Base-by-base conservation (phyloP, 2,797 vertebrate species). In the Sebastes matsubarae region DNA sequence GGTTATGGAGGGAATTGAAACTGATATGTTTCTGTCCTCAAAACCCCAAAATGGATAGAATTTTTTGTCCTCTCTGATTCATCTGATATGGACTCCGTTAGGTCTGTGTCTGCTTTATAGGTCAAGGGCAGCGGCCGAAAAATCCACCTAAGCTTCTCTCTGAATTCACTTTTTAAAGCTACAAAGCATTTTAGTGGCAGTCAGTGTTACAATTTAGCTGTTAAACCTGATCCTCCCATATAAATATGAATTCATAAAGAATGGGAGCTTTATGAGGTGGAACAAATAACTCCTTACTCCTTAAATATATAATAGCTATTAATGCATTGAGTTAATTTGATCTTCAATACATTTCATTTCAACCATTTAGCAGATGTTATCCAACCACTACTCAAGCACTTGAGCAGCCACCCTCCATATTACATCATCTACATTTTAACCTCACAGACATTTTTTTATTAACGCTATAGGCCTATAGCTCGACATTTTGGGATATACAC, bases 31-130 rank as follows among this genome's bases (percentile, higher is more conserved):
- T 82, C 36, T 79, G 63, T 66, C 84, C 69, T 78, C 52, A 0
- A 8, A 42, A 22, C 12, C 64, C 58, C 34, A 14, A 76, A 83
- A 77, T 68, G 10, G 68, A 22, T 60, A 58, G 16, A 27, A 65
- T 38, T 61, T 74, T 42, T 13, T 68, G 38, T 77, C 61, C 69
- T 70, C 54, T 83, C 58, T 12, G 55, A 70, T 74, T 85, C 75
- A 76, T 75, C 77, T 70, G 75, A 81, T 87, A 77, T 24, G 32
- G 29, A 71, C 55, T 81, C 72, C 55, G 55, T 60, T 50, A 60
- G 75, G 83, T 78, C 60, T 84, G 66, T 55, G 75, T 82, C 64
- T 73, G 77, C 80, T 82, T 38, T 69, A 59, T 54, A 87, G 75
- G 85, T 83, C 82, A 87, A 82, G 68, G 74, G 42, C 68, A 4